Conservation (phyloP, 2,888 invertebrate genomes). For the Tromatobia lineatoria region DNA sequence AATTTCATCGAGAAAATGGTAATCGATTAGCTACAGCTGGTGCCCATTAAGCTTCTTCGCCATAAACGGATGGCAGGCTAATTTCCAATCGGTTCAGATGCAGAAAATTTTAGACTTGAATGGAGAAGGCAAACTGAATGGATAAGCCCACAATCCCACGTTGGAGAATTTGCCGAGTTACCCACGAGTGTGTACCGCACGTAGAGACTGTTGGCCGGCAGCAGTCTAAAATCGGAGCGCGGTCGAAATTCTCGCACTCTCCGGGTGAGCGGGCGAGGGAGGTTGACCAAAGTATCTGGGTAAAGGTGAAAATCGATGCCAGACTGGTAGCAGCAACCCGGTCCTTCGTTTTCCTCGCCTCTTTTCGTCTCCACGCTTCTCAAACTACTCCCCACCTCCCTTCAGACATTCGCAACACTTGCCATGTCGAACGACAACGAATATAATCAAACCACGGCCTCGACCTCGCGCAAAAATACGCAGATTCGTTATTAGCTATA, state of each 20-base stretch:
- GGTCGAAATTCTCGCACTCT: conserved; percentile 54
- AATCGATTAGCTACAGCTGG: conserved; percentile 61
- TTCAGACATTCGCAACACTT: conserved; percentile 19
- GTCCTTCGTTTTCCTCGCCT: conserved; percentile 46
- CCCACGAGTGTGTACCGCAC: neutral
- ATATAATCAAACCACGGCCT: conserved; percentile 20
- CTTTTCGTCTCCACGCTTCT: conserved; percentile 3
- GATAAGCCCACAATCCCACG: neutral
- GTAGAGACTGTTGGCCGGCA: conserved; percentile 22
- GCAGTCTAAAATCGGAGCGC: conserved; percentile 61
- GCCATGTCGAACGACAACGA: conserved; percentile 13
- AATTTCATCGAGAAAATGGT: conserved; percentile 42
- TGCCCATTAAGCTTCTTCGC: conserved; percentile 19
- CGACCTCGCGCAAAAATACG: conserved; percentile 31
- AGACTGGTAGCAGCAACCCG: conserved; percentile 34
- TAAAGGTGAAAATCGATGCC: conserved; percentile 67
- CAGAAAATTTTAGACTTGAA: conserved; percentile 46
- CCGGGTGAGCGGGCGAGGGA: conserved; percentile 12
- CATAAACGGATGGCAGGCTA: conserved; percentile 46
- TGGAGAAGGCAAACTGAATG: neutral
- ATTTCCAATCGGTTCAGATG: conserved; percentile 31
- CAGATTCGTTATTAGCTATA: conserved; percentile 6
- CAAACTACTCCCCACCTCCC: neutral
- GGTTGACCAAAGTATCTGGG: conserved; percentile 62
- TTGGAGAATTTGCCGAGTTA: neutral